phyloP scores from a whole-genome alignment of 2,797 vertebrate species.

The Stomatorhinus walkeri region DNA sequence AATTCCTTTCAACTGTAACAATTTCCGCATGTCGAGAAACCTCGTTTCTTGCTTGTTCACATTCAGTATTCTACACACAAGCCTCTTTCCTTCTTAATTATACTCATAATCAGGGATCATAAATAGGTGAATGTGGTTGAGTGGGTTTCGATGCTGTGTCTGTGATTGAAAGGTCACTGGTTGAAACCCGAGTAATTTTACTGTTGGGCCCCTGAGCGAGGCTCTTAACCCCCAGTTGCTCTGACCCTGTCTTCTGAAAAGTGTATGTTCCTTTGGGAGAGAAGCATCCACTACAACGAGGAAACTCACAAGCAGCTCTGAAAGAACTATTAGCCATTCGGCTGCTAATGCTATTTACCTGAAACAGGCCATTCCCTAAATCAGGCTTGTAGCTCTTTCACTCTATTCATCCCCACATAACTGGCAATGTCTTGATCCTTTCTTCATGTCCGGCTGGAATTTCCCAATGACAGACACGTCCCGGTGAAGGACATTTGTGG shows the following conservation, averaged over 20 bases:
- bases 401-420: neutral
- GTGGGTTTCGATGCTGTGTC: neutral
- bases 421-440: neutral
- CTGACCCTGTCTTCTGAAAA: neutral
- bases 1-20: slow-evolving; percentile 7
- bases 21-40: neutral
- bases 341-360: neutral
- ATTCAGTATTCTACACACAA: neutral
- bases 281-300: neutral
- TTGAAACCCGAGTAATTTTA: neutral
- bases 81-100: neutral
- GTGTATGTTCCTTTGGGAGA: neutral
- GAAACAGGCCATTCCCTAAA: neutral
- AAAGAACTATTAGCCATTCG: neutral
- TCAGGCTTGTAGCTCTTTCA: neutral
- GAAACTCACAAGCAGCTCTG: neutral
- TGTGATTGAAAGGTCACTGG: neutral
- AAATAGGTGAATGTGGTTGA: neutral
- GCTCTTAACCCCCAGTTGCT: neutral
- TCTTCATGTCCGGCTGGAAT: neutral
- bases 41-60: neutral
- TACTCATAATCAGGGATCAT: neutral
- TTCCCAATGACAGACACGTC: neutral
- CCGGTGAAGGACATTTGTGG: neutral
- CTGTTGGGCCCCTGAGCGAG: neutral